Evolutionary conservation across 2,113 vertebrate species (phyloP), one percentile per base, ranked within the genome.

Genomic region (Trochalopteron elliotii): DNA sequence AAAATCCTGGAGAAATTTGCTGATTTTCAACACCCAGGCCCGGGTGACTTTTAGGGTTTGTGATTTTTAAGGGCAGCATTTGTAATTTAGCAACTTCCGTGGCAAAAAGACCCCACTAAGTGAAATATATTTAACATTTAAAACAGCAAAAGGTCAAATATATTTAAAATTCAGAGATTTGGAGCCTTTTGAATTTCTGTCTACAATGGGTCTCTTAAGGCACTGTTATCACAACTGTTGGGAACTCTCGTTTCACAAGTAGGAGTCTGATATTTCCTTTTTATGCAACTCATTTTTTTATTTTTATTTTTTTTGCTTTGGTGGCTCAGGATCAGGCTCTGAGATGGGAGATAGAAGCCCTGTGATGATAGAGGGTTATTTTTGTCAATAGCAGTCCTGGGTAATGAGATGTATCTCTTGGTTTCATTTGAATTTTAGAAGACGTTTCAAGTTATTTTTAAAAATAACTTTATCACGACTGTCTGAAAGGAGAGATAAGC

Each of bases 391-490:
- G 76, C 86, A 81, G 7, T 89, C 75, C 40, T 7, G 68, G 52
- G 39, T 95, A 97, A 94, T 92, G 94, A 97, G 89, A 95, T 97
- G 93, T 96, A 95, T 95, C 96, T 90, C 68, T 90, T 30, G 1
- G 21, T 89, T 92, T 78, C 76, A 87, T 93, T 96, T 94, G 93
- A 93, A 96, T 95, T 96, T 93, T 96, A 92, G 91, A 95, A 89
- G 89, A 90, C 6, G 42, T 59, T 83, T 69, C 30, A 80, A 96
- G 89, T 90, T 95, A 91, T 96, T 96, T 95, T 94, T 95, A 81
- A 94, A 61, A 59, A 45, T 44, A 44, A 47, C 76, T 89, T 95
- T 94, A 95, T 95, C 90, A 5, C 18, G 12, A 59, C 12, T 2
- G 83, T 83, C 89, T 92, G 92, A 90, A 86, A 16, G 0, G 35